Base-by-base conservation (phyloP, 2,888 invertebrate genomes). In the Hydroisotoma schaefferi region DNA sequence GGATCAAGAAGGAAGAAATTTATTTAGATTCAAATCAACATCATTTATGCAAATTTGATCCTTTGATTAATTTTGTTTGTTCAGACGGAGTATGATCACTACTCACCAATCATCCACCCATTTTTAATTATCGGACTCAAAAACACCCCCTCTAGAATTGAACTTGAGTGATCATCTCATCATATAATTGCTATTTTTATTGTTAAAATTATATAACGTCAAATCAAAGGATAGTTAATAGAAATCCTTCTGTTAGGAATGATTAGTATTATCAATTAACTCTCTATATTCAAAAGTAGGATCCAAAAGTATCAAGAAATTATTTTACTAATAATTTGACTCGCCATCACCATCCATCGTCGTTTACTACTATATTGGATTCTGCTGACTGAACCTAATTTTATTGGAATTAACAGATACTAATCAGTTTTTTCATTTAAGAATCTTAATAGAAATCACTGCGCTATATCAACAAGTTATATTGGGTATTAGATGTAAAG, bases 1-100 rank as follows among this genome's bases (percentile, higher is more conserved):
- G 59, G 62, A 65, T 59, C 62, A 59, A 55, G 63, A 57, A 55
- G 63, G 55, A 46, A 56, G 26, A 47, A 55, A 55, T 46, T 46
- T 8, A 59, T 28, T n/a, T 18, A 46, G 49, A n/a, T 52, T 52
- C 18, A 52, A 44, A 56, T 59, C 47, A 59, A 56, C 56, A 57
- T 53, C 49, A 55, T 52, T 55, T 48, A 38, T 51, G 40, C 55
- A 28, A 29, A 57, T 57, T 57, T 49, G 57, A 57, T 51, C 53
- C 53, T 53, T 57, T 15, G 27, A 48, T 56, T 56, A 22, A 47
- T 56, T 56, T 48, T 33, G 25, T 56, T 56, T 23, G 8, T 48
- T 49, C 49, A 48, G 48, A 48, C 59, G 63, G 59, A 59, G 53
- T 59, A 48, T 58, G 57, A 55, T 38, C 55, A 54, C n/a, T n/a